phyloP scores from a whole-genome alignment of 92 coral and sea anemone species.

The Paragorgia papillata region DNA sequence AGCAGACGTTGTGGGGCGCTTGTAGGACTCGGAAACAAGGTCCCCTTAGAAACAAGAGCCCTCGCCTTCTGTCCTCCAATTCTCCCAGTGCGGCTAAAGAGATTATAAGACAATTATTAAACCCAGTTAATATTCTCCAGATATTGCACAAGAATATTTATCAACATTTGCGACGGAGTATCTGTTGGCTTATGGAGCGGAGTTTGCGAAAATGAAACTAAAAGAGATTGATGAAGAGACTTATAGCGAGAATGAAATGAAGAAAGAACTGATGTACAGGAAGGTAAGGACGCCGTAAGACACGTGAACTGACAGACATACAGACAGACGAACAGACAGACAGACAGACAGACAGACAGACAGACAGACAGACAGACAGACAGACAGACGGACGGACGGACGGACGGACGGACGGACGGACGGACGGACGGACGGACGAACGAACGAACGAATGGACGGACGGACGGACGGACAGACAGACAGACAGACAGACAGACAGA shows the following conservation, averaged over 20 bases:
- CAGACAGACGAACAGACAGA: background rate
- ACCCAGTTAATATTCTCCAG: too few species aligned
- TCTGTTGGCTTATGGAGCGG: conserved; percentile 84
- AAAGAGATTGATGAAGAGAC: conserved; percentile 76
- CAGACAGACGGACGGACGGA: too few species aligned
- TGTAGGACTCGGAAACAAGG: too few species aligned
- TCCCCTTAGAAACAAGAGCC: too few species aligned
- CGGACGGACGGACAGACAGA: background rate
- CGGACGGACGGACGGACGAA: too few species aligned
- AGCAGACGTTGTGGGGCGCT: too few species aligned
- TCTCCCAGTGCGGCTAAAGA: too few species aligned
- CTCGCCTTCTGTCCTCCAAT: too few species aligned
- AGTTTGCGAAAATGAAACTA: conserved; percentile 72
- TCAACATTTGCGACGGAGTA: conserved; percentile 74
- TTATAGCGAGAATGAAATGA: conserved; percentile 22
- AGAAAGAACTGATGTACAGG: conserved; percentile 53
- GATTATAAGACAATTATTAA: too few species aligned
- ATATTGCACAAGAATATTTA: conserved; percentile 74
- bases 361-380: background rate
- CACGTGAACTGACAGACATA: too few species aligned
- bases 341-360: background rate
- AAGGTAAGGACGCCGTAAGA: conserved; percentile 47
- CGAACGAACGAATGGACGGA: background rate
- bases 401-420: too few species aligned
- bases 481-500: background rate